phyloP scores from a whole-genome alignment of 2,888 invertebrate species.

The Xestia xanthographa region DNA sequence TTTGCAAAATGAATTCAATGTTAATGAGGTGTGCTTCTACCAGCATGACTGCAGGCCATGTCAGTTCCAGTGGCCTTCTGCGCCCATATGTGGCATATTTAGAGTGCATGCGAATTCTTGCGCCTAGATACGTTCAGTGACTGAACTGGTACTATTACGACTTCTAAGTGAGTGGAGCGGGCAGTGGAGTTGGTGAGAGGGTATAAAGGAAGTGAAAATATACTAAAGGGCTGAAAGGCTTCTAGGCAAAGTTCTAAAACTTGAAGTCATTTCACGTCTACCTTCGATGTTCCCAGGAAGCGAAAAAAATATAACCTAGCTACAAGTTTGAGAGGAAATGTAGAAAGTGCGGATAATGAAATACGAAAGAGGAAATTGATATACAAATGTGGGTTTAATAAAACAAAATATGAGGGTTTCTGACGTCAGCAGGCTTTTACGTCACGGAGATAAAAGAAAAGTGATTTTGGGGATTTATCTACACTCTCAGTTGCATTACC shows the following conservation, averaged over 20 bases:
- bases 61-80: constrained; percentile 62
- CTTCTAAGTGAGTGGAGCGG: constrained; percentile 2
- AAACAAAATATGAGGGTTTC: constrained; percentile 11
- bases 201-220: not conserved
- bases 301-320: not conserved
- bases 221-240: not conserved
- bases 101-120: constrained; percentile 66
- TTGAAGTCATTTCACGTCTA: not conserved
- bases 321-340: not conserved
- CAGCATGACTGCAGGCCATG: constrained; percentile 53
- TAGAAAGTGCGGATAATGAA: not conserved
- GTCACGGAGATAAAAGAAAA: constrained; percentile 12
- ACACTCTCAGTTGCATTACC: not conserved
- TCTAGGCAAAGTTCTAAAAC: not conserved
- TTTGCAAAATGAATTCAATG: constrained; percentile 60
- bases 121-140: constrained; percentile 57
- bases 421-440: constrained; percentile 15
- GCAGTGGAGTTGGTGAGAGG: not conserved
- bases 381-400: constrained; percentile 11
- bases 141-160: constrained; percentile 35
- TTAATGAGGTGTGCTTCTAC: constrained; percentile 53
- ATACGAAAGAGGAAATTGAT: not conserved
- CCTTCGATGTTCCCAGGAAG: not conserved
- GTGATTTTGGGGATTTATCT: not conserved
- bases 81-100: constrained; percentile 68